Evolutionary conservation across 2,113 vertebrate species (phyloP).

Genomic region (Gnathonemus echidnorhynchus): DNA sequence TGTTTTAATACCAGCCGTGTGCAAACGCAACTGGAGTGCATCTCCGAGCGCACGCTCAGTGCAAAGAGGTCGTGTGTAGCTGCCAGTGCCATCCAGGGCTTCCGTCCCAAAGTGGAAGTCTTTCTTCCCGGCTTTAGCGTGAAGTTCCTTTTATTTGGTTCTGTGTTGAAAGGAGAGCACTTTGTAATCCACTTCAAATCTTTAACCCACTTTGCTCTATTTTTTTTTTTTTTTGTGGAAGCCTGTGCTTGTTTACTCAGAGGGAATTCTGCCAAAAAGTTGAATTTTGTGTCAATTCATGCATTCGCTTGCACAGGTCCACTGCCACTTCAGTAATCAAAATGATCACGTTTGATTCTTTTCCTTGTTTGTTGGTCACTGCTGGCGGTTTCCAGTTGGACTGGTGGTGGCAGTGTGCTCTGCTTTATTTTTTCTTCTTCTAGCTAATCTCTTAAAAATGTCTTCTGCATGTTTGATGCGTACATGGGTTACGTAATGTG

Average conservation of each 20-base stretch:
- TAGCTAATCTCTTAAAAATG: neutral
- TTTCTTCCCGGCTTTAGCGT: neutral
- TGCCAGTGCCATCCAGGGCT: neutral
- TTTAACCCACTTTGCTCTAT: neutral
- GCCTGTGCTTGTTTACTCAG: neutral
- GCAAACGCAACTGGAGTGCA: neutral
- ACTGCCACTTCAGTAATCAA: neutral
- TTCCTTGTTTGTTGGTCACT: neutral
- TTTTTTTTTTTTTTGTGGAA: neutral
- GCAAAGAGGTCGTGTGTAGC: neutral
- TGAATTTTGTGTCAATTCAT: neutral
- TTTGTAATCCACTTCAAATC: neutral
- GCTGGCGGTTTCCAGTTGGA: neutral
- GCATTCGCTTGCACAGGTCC: neutral
- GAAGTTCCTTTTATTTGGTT: neutral
- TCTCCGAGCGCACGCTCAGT: neutral
- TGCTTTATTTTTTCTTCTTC: neutral
- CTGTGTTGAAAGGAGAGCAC: neutral
- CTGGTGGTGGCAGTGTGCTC: neutral
- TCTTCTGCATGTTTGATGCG: neutral
- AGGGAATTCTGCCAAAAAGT: neutral
- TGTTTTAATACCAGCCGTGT: neutral
- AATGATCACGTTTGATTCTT: neutral
- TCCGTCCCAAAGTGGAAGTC: neutral
- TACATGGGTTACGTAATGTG: neutral